Conservation (phyloP, 2,888 invertebrate species). For the Phrixothrix hirtus region DNA sequence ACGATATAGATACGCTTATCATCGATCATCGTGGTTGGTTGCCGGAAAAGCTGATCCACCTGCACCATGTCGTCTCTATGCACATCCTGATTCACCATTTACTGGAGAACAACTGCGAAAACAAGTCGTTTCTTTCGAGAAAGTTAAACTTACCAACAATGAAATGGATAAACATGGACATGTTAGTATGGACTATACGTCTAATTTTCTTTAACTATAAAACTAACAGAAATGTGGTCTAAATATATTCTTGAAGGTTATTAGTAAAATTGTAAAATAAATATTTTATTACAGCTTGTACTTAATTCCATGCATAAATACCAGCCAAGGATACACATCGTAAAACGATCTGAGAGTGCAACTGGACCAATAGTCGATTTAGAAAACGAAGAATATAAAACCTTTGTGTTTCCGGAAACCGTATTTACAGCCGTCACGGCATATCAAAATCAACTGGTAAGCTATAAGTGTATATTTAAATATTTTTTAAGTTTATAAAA, state of each 20-base stretch:
- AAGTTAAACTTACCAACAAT: conserved; percentile 97
- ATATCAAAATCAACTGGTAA: conserved; percentile 85
- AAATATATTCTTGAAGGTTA: too few species aligned
- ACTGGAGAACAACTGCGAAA: conserved; percentile 93
- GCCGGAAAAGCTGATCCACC: conserved; percentile 99
- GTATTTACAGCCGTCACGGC: conserved; percentile 86
- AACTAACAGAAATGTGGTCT: too few species aligned
- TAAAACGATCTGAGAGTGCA: conserved; percentile 67
- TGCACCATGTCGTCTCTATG: conserved; percentile 88
- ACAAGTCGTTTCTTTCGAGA: conserved; percentile 97
- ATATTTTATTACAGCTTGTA: conserved; percentile 67
- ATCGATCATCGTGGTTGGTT: conserved; percentile 96
- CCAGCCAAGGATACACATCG: conserved; percentile 78
- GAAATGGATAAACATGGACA: conserved; percentile 96
- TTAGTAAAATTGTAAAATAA: too few species aligned
- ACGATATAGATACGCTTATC: conserved; percentile 96
- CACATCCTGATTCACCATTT: conserved; percentile 96
- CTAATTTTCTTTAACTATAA: conserved; percentile 1
- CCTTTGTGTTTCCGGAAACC: conserved; percentile 79
- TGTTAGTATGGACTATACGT: conserved; percentile 62
- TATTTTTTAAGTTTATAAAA: too few species aligned
- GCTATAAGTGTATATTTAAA: conserved; percentile 45
- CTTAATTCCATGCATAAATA: conserved; percentile 86
- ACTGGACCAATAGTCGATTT: conserved; percentile 65
- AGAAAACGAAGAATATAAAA: conserved; percentile 74